These are phyloP conservation scores for Protonibea diacanthus DNA, from an alignment of 2,797 vertebrate genomes.

Conservation along the genomic window DNA sequence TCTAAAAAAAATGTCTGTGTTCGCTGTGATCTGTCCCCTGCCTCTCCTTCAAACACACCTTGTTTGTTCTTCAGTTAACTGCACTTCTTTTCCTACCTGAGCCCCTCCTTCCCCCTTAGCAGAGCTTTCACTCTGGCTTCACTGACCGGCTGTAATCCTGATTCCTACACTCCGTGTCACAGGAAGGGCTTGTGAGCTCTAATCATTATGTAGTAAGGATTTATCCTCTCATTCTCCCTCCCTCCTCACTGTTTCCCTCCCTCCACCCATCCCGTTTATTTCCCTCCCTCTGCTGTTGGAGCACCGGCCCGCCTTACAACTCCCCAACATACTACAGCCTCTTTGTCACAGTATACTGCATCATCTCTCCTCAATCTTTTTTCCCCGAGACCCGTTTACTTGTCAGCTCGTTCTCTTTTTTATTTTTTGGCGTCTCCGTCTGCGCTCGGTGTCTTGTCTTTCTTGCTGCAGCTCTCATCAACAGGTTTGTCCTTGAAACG, in stretches of 20 bases:
- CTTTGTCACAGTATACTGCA: slow-evolving; percentile 26
- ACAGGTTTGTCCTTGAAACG: slow-evolving; percentile 80
- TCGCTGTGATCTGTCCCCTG: slow-evolving; percentile 24
- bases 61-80: slow-evolving; percentile 34
- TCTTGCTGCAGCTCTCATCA: slow-evolving; percentile 57
- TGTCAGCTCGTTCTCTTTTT: slow-evolving; percentile 1
- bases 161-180: slow-evolving; percentile 82
- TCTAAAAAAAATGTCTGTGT: slow-evolving; percentile 16
- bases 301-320: slow-evolving; percentile 59
- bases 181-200: slow-evolving; percentile 86
- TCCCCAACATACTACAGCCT: slow-evolving; percentile 48
- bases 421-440: background rate
- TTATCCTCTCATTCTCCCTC: slow-evolving; percentile 80
- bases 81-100: slow-evolving; percentile 59
- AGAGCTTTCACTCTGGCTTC: slow-evolving; percentile 65
- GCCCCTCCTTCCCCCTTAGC: slow-evolving; percentile 60
- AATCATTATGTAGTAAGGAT: slow-evolving; percentile 88
- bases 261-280: slow-evolving; percentile 59
- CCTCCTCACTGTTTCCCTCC: slow-evolving; percentile 46
- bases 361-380: slow-evolving; percentile 33
- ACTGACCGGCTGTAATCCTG: slow-evolving; percentile 83
- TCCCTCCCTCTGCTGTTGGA: slow-evolving; percentile 61
- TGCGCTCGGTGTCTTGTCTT: slow-evolving; percentile 10
- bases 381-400: slow-evolving; percentile 11
- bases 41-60: slow-evolving; percentile 41